These are phyloP conservation scores for Chrysaora quinquecirrha DNA, from an alignment of 30 jellyfish, hydroid and myxozoan species.

Conservation along the genomic window DNA sequence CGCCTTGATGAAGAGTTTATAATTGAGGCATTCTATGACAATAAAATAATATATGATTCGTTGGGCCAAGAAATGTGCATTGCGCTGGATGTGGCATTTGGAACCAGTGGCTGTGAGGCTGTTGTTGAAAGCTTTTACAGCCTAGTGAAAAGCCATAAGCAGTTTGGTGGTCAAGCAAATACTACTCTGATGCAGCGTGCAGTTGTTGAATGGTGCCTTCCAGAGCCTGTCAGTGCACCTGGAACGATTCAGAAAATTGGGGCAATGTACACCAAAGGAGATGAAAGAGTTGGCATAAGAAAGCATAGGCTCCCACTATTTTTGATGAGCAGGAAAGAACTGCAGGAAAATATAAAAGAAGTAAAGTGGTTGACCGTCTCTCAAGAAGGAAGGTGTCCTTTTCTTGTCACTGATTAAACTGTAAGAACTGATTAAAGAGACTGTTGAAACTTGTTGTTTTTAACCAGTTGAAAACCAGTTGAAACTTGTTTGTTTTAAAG, in stretches of 20 bases:
- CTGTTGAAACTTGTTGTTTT: too few species aligned
- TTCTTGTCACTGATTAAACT: too few species aligned
- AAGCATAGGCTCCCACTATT: background rate
- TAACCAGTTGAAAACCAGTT: too few species aligned
- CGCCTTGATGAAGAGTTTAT: conserved; percentile 11
- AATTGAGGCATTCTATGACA: background rate
- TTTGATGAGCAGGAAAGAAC: background rate
- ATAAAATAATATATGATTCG: background rate
- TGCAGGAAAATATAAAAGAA: background rate
- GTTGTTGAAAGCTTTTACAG: conserved; percentile 29
- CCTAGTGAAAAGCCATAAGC: background rate
- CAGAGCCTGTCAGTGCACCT: background rate
- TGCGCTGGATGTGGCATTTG: conserved; percentile 20
- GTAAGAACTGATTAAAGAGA: too few species aligned
- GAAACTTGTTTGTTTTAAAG: too few species aligned
- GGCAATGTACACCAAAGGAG: background rate
- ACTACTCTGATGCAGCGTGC: background rate
- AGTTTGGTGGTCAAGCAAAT: conserved; percentile 6
- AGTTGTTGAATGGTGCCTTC: conserved; percentile 14
- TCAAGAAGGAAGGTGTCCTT: background rate
- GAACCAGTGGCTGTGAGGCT: conserved; percentile 46
- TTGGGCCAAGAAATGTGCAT: conserved; percentile 36
- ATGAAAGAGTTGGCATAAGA: background rate
- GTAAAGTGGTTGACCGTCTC: conserved; percentile 22
- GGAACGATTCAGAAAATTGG: background rate